These are phyloP conservation scores for Corythaixoides concolor DNA, from an alignment of 2,113 vertebrate genomes.

Conservation along the genomic window DNA sequence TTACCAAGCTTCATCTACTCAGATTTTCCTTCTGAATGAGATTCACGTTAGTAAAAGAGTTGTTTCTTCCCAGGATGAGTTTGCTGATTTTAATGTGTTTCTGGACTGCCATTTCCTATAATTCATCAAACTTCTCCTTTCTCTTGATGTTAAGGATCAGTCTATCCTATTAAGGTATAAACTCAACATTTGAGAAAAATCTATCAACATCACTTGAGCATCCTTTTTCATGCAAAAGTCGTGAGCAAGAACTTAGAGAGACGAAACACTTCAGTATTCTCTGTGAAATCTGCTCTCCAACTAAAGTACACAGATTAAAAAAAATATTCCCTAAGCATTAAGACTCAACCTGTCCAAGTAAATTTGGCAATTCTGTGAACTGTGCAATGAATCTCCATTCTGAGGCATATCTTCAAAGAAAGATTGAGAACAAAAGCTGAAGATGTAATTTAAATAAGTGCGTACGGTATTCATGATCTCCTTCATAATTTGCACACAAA, in stretches of 20 bases:
- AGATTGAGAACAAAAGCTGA: neutral
- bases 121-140: neutral
- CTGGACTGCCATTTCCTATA: neutral
- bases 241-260: neutral
- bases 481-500: neutral
- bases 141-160: neutral
- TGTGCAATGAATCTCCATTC: neutral
- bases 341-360: neutral
- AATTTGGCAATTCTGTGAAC: neutral
- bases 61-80: neutral
- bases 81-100: neutral
- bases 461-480: neutral
- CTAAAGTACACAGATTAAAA: neutral
- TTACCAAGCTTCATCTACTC: neutral
- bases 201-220: neutral
- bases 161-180: neutral
- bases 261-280: neutral
- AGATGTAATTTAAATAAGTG: neutral
- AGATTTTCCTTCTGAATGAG: neutral
- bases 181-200: neutral
- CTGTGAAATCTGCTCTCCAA: neutral
- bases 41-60: neutral
- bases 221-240: neutral
- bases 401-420: neutral
- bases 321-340: neutral